A percentile compares a stretch with the other conserved stretches of the same genome.
phyloP scores from a whole-genome alignment of 2,797 vertebrate genomes.

The Hafferia zeledoni region DNA sequence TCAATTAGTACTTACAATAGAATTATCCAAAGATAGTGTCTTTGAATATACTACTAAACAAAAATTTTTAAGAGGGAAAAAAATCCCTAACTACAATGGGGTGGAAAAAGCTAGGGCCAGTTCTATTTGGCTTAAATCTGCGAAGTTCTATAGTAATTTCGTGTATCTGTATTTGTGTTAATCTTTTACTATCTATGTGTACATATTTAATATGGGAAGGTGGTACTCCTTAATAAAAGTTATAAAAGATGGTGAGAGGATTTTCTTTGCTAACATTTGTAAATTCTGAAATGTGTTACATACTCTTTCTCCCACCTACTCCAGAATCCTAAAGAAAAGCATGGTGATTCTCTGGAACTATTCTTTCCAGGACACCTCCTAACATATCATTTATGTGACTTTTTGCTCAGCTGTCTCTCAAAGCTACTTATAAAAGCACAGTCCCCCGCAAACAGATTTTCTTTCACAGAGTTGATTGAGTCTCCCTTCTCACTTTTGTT shows the following conservation, averaged over 20 bases:
- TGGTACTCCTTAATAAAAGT: background rate
- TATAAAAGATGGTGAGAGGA: background rate
- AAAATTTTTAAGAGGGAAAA: background rate
- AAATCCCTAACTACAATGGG: rapidly evolving
- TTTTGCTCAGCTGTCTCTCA: background rate
- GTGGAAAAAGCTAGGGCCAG: rapidly evolving
- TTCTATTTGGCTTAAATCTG: background rate
- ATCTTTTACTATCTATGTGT: background rate
- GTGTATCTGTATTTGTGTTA: background rate
- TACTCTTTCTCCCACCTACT: background rate
- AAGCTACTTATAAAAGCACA: background rate
- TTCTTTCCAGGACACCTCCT: background rate
- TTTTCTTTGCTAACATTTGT: background rate
- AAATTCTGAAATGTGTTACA: background rate
- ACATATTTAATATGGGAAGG: background rate
- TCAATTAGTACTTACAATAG: background rate
- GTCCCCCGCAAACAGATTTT: background rate
- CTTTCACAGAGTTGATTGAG: background rate
- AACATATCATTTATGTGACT: background rate
- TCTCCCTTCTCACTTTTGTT: background rate
- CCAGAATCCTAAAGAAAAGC: background rate
- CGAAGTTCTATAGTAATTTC: background rate
- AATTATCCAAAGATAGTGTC: background rate
- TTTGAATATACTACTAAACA: background rate
- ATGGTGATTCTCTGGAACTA: background rate